Evolutionary conservation across 2,888 invertebrate species (phyloP).

Genomic region (Ophion slaviceki): DNA sequence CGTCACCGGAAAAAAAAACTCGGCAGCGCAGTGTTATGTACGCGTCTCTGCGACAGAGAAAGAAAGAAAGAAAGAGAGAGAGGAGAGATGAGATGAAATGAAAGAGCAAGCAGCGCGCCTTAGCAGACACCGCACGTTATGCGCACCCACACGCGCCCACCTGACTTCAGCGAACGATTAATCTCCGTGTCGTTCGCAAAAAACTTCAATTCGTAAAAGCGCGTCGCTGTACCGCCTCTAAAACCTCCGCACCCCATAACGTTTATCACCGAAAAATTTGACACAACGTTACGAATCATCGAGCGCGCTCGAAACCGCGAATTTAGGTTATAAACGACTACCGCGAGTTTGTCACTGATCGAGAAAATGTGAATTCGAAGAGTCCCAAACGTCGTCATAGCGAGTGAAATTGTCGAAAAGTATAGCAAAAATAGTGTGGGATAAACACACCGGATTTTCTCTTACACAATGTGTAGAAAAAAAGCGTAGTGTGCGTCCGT

Average conservation of each 20-base stretch:
- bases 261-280: not conserved
- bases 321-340: slow-evolving; percentile 29
- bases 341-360: not conserved
- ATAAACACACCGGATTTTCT: not conserved
- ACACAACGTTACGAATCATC: not conserved
- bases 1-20: slow-evolving; percentile 16
- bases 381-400: not conserved
- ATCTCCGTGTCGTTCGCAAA: not conserved
- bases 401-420: not conserved
- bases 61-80: slow-evolving; percentile 12
- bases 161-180: not conserved
- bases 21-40: not conserved
- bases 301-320: not conserved
- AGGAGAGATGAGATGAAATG: not conserved
- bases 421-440: not conserved
- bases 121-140: slow-evolving; percentile 30
- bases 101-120: slow-evolving; percentile 5
- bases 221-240: not conserved
- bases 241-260: not conserved
- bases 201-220: not conserved
- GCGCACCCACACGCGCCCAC: not conserved
- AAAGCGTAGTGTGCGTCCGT: not conserved
- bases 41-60: no score
- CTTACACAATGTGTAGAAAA: not conserved
- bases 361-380: not conserved